These are phyloP conservation scores for Nyctereutes procyonoides DNA, from an alignment of 2,113 vertebrate species.

Conservation along the genomic window DNA sequence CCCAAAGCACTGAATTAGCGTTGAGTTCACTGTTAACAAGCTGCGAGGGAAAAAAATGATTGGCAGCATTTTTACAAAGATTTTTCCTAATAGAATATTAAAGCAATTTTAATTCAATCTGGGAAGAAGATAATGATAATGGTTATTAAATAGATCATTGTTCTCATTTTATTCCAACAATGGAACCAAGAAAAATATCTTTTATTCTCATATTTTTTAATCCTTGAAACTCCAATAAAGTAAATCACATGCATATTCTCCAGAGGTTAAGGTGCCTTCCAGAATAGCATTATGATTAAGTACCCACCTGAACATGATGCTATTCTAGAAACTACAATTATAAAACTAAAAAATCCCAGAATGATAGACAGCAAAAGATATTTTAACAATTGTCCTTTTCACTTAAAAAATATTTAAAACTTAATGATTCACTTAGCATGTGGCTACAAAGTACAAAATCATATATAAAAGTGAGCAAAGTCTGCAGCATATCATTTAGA, in stretches of 20 bases:
- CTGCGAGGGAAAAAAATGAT: constrained; percentile 46
- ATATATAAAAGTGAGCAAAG: neutral
- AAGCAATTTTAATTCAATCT: constrained; percentile 72
- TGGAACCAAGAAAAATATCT: constrained; percentile 34
- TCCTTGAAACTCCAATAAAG: constrained; percentile 52
- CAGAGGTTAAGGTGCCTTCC: constrained; percentile 5
- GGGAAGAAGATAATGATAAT: constrained; percentile 65
- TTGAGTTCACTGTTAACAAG: constrained; percentile 57
- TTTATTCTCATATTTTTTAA: constrained; percentile 47
- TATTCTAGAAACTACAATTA: constrained; percentile 20
- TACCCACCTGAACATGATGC: neutral
- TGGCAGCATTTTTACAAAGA: constrained; percentile 65
- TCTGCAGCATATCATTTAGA: neutral
- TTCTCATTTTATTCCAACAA: constrained; percentile 70
- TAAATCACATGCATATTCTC: constrained; percentile 50
- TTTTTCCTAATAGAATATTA: constrained; percentile 73
- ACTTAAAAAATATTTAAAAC: neutral
- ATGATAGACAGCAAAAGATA: neutral
- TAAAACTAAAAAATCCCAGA: neutral
- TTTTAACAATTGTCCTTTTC: constrained; percentile 13
- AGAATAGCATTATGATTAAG: neutral
- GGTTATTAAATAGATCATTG: constrained; percentile 72
- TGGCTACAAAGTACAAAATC: neutral
- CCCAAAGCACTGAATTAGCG: constrained; percentile 53
- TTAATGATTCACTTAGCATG: neutral